Evolutionary conservation across 1,140 invertebrate species (phyloP).

Genomic region (Dufourea novaeangliae): DNA sequence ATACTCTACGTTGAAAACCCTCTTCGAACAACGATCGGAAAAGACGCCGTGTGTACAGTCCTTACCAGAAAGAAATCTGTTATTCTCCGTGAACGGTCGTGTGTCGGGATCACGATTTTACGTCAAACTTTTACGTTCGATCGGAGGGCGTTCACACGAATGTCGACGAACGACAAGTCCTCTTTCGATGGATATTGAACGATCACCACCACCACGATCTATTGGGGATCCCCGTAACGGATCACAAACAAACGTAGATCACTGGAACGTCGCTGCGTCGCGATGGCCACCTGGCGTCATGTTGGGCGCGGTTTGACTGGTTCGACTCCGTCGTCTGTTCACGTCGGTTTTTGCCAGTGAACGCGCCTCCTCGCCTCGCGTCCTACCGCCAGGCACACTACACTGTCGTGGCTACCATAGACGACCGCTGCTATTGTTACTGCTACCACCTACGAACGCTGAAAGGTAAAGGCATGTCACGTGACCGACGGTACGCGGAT

Average conservation of each 20-base stretch:
- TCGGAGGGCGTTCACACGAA: neutral
- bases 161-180: too few relatives aligned
- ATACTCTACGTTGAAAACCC: conserved; percentile 13
- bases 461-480: conserved; percentile 73
- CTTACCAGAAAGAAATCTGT: neutral
- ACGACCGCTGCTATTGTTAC: conserved; percentile 32
- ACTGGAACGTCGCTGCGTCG: neutral
- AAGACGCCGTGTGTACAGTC: conserved; percentile 5
- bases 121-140: neutral
- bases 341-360: conserved; percentile 6
- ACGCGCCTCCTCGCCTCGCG: conserved; percentile 38
- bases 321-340: conserved; percentile 11
- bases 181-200: neutral
- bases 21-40: neutral
- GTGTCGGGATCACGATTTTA: neutral
- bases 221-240: neutral
- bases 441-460: conserved; percentile 45
- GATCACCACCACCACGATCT: neutral
- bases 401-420: conserved; percentile 45
- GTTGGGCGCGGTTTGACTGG: conserved; percentile 59
- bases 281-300: conserved; percentile 49
- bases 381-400: conserved; percentile 42
- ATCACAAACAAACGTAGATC: neutral
- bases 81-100: neutral
- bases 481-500: conserved; percentile 68